phyloP scores from a whole-genome alignment of 2,888 invertebrate species.

The Nebria salina region DNA sequence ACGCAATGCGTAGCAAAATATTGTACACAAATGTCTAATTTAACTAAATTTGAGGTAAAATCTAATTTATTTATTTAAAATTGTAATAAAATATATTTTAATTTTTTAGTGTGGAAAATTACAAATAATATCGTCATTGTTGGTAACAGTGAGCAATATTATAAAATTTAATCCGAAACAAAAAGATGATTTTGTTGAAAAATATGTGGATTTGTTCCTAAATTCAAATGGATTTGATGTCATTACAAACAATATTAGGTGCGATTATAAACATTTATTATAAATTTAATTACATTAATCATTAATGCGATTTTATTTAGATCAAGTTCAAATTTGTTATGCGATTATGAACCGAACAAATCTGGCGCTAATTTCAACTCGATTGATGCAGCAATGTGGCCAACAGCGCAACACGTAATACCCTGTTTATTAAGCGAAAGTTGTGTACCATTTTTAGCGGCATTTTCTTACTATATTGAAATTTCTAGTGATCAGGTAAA shows the following conservation, averaged over 20 bases:
- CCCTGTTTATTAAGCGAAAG: slow-evolving; percentile 63
- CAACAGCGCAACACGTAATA: slow-evolving; percentile 63
- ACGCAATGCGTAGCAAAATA: slow-evolving; percentile 65
- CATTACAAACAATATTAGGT: slow-evolving; percentile 61
- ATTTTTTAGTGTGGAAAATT: slow-evolving; percentile 60
- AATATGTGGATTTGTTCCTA: slow-evolving; percentile 57
- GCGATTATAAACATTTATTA: slow-evolving; percentile 45
- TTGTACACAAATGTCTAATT: slow-evolving; percentile 62
- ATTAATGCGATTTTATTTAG: slow-evolving; percentile 51
- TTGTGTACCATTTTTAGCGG: slow-evolving; percentile 62
- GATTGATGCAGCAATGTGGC: slow-evolving; percentile 62
- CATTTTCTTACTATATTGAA: slow-evolving; percentile 55
- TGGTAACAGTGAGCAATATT: slow-evolving; percentile 52
- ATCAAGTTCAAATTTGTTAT: slow-evolving; percentile 64
- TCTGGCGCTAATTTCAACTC: slow-evolving; percentile 63
- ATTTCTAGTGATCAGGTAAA: slow-evolving; percentile 49
- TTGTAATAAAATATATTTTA: slow-evolving; percentile 24
- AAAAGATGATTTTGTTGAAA: slow-evolving; percentile 49
- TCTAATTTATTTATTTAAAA: not conserved
- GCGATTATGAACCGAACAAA: slow-evolving; percentile 58
- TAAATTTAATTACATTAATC: no score
- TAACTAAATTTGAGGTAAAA: slow-evolving; percentile 61
- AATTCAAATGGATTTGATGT: slow-evolving; percentile 63
- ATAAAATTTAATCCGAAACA: slow-evolving; percentile 49
- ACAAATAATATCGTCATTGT: slow-evolving; percentile 57